Base-by-base conservation (phyloP, 2,888 invertebrate species). In the Odontocerum albicorne region DNA sequence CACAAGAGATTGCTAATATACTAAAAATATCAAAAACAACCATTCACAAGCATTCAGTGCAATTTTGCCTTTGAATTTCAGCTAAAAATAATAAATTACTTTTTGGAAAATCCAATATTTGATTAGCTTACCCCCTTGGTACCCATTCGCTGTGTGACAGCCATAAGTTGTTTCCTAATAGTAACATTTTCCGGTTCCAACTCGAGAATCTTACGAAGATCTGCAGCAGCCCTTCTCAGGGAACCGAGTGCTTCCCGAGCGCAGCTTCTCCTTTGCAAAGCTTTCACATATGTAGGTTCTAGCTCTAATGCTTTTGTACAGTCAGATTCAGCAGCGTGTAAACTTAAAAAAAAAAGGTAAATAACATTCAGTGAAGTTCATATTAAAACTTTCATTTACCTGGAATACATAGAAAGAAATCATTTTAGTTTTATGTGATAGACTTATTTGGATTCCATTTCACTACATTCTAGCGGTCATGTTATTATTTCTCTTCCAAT, bases 231-330 rank as follows among this genome's bases (percentile, higher is more conserved):
- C 35, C 86, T 81, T 13, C 83, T 73, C 13, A 86, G 79, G 38
- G 88, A 87, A 20, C 87, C 85, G 0, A 92, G 74, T 3, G 78
- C 81, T 65, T 87, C 84, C 54, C 90, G 81, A 1, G 87, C 92
- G 54, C 84, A 82, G 63, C 90, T 91, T 62, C 96, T 80, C 1
- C 96, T 81, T 62, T 88, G 87, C 59, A 89, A 82, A 0, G 95
- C 94, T 72, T 96, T 96, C 0, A 89, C 85, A 64, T 93, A 93
- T 0, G 80, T 81, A 1, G 83, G 78, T 68, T 96, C 92, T 4
- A 93, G 72, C 55, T 83, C 79, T 2, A 96, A 73, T 0, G 96
- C 92, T 50, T 81, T 77, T 0, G 87, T 85, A 66, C 95, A 95
- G 70, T 96, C 96, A 0, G 81, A 78, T 65, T 91, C 86, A 0